phyloP scores from a whole-genome alignment of 1,140 invertebrate genomes.

The Araneus ventricosus region DNA sequence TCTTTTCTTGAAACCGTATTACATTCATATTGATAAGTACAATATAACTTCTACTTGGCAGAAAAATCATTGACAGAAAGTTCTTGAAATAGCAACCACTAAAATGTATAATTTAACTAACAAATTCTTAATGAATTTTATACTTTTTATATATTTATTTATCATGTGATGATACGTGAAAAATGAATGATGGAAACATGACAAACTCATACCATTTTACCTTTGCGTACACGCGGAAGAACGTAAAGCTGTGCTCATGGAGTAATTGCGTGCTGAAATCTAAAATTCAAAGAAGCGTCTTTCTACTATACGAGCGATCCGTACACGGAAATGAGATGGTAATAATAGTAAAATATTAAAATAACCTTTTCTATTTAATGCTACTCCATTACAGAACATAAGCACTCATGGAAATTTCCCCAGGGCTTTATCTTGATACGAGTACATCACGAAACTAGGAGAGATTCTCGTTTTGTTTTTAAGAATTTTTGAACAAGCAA shows the following conservation, averaged over 20 bases:
- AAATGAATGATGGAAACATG: not conserved
- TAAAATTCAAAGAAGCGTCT: conserved; percentile 2
- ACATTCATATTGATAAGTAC: too few relatives aligned
- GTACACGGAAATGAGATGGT: conserved; percentile 21
- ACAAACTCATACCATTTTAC: not conserved
- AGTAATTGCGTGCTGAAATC: conserved; percentile 41
- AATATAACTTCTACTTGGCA: too few relatives aligned
- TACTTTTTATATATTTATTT: not conserved
- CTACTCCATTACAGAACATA: not conserved
- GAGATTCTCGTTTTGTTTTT: conserved; percentile 8
- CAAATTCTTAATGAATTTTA: too few relatives aligned
- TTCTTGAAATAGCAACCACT: too few relatives aligned
- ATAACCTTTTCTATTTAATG: conserved; percentile 36
- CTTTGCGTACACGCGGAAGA: not conserved
- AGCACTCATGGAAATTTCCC: conserved; percentile 20
- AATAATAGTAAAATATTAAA: conserved; percentile 48
- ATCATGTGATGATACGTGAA: not conserved
- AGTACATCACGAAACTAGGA: not conserved
- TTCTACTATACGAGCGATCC: too few relatives aligned
- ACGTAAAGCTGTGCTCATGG: not conserved
- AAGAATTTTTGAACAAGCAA: not conserved
- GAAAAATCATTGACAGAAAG: too few relatives aligned
- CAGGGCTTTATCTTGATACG: not conserved
- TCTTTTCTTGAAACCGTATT: too few relatives aligned
- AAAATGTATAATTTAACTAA: too few relatives aligned